These are phyloP conservation scores for Heliopora coerulea DNA, from an alignment of 92 coral and sea anemone species.

Conservation along the genomic window DNA sequence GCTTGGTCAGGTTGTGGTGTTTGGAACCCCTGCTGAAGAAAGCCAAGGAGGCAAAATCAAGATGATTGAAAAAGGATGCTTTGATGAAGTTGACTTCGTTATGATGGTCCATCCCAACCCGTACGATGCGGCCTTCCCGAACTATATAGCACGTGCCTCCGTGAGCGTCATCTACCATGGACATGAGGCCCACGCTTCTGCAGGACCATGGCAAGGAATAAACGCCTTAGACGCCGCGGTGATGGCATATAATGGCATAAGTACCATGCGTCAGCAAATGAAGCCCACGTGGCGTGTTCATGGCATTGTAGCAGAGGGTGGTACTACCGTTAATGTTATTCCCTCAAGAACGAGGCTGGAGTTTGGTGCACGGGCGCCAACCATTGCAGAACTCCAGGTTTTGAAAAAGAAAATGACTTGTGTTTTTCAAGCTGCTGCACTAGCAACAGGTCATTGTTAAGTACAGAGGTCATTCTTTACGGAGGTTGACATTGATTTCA, in stretches of 20 bases:
- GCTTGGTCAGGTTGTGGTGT: slow-evolving; percentile 62
- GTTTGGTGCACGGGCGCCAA: slow-evolving; percentile 38
- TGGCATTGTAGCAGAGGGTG: slow-evolving; percentile 71
- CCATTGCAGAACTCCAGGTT: slow-evolving; percentile 19
- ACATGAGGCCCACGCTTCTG: slow-evolving; percentile 80
- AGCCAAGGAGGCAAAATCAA: slow-evolving; percentile 73
- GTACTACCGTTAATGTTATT: slow-evolving; percentile 75
- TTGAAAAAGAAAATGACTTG: slow-evolving; percentile 28
- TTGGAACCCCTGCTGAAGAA: slow-evolving; percentile 94
- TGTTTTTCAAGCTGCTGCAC: slow-evolving; percentile 74
- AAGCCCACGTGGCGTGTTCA: slow-evolving; percentile 90
- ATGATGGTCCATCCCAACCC: slow-evolving; percentile 93
- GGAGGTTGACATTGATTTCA: no score
- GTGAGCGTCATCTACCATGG: slow-evolving; percentile 67
- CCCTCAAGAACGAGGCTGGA: slow-evolving; percentile 66
- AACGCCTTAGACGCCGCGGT: slow-evolving; percentile 96
- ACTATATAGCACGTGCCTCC: slow-evolving; percentile 44
- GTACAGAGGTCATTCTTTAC: no score
- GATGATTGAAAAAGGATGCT: slow-evolving; percentile 74
- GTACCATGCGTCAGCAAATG: slow-evolving; percentile 82
- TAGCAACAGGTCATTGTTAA: slow-evolving; percentile 79
- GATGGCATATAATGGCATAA: slow-evolving; percentile 62
- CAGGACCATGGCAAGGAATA: slow-evolving; percentile 89
- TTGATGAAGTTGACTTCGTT: slow-evolving; percentile 70
- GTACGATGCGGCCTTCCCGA: slow-evolving; percentile 50